phyloP scores from a whole-genome alignment of 2,888 invertebrate species.

The Aphodius granarius region DNA sequence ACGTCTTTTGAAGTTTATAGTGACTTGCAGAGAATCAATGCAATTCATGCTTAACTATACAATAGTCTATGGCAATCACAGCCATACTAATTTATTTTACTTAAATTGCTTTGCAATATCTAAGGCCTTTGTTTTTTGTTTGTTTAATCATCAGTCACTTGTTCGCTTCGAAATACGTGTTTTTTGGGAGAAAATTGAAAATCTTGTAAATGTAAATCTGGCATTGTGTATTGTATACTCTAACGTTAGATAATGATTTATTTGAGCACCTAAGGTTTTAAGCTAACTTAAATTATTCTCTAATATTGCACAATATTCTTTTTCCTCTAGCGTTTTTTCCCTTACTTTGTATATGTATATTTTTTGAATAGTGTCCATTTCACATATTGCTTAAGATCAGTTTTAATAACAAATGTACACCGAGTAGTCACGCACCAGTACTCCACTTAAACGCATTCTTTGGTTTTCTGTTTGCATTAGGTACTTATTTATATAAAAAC shows the following conservation, averaged over 20 bases:
- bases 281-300: conserved; percentile 54
- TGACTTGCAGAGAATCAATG: background rate
- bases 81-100: conserved; percentile 11
- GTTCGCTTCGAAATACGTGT: background rate
- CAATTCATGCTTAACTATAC: conserved; percentile 14
- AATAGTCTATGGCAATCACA: conserved; percentile 12
- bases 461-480: background rate
- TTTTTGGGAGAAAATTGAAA: background rate
- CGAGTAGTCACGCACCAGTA: conserved; percentile 38
- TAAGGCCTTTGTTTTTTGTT: conserved; percentile 13
- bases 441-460: conserved; percentile 21
- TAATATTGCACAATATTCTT: conserved; percentile 56
- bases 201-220: conserved; percentile 41
- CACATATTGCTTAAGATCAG: conserved; percentile 48
- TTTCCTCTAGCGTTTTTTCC: conserved; percentile 32
- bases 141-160: background rate
- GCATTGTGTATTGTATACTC: conserved; percentile 29
- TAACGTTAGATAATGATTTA: conserved; percentile 39
- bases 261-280: conserved; percentile 57
- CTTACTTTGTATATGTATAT: conserved; percentile 3
- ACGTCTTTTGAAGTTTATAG: background rate
- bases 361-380: conserved; percentile 45
- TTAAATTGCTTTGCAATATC: conserved; percentile 10
- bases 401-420: conserved; percentile 38
- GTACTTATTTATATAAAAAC: background rate